Conservation (phyloP, 2,113 vertebrate genomes). For the Nanger granti region DNA sequence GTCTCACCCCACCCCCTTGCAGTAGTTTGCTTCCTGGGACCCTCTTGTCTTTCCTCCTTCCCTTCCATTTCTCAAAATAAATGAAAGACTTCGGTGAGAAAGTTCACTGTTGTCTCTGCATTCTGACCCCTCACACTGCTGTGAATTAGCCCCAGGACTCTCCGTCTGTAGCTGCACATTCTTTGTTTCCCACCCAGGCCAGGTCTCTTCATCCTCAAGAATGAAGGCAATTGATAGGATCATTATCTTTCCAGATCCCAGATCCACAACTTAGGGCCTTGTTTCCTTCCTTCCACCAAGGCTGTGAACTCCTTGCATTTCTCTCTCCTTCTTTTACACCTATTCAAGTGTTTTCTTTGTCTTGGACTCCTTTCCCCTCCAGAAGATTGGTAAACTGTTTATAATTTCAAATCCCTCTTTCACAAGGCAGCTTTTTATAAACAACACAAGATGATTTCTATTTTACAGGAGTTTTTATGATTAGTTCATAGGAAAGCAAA, state of each 20-base stretch:
- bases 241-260: conserved; percentile 29
- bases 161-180: not conserved
- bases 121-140: not conserved
- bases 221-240: conserved; percentile 40
- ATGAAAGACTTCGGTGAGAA: not conserved
- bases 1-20: fast-evolving
- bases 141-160: not conserved
- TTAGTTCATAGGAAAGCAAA: not conserved
- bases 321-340: not conserved
- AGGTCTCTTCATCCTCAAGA: not conserved
- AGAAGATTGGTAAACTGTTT: not conserved
- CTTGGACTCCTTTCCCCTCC: not conserved
- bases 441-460: not conserved
- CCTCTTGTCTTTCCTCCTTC: not conserved
- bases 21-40: not conserved
- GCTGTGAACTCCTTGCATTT: conserved; percentile 9
- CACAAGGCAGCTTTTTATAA: not conserved
- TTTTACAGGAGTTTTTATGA: not conserved
- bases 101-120: not conserved
- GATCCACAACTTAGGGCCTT: conserved; percentile 8
- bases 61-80: not conserved
- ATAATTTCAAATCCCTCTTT: not conserved
- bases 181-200: not conserved
- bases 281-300: conserved; percentile 33
- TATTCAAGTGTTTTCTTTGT: not conserved